Percentiles rank a stretch among this genome's conserved stretches.
These are phyloP conservation scores for Mus spicilegus DNA, from an alignment of 2,113 vertebrate species.

Conservation along the genomic window DNA sequence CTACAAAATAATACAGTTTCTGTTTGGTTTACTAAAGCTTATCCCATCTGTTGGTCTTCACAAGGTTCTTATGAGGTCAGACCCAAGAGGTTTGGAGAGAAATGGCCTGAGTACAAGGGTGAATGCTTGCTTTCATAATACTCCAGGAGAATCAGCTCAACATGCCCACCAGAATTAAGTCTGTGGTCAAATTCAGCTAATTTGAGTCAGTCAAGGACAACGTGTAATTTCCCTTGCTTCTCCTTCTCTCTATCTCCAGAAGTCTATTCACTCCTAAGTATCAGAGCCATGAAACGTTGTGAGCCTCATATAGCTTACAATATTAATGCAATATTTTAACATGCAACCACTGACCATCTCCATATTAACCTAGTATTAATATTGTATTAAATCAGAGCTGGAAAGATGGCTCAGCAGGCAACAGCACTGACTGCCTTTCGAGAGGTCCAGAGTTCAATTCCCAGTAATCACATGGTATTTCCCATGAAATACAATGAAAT, in stretches of 20 bases:
- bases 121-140: conserved; percentile 15
- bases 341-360: neutral
- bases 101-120: neutral
- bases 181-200: neutral
- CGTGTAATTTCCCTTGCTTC: neutral
- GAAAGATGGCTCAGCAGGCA: neutral
- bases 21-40: conserved; percentile 44
- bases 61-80: conserved; percentile 40
- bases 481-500: neutral
- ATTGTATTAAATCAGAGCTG: neutral
- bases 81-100: neutral
- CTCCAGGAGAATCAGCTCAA: neutral
- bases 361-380: neutral
- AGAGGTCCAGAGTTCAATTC: neutral
- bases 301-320: neutral
- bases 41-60: neutral
- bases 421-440: neutral
- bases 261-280: neutral
- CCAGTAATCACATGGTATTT: neutral
- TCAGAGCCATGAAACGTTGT: neutral
- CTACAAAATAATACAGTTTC: conserved; percentile 41
- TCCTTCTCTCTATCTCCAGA: neutral
- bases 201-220: neutral
- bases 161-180: neutral
- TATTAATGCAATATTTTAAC: conserved; percentile 24